These are phyloP conservation scores for Trisateles emortualis DNA, from an alignment of 2,888 invertebrate genomes.

Conservation along the genomic window DNA sequence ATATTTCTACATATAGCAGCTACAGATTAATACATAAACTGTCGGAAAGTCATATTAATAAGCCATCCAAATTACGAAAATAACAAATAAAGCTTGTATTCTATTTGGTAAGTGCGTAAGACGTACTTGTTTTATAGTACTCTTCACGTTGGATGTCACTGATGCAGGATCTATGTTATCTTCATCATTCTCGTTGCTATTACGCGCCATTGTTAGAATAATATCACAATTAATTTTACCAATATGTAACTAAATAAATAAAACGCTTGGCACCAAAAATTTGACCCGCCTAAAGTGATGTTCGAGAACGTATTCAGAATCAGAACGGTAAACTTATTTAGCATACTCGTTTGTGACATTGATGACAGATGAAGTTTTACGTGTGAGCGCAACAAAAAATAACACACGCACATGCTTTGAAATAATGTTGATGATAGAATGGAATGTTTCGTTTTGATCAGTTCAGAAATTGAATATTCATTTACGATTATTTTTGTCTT, in stretches of 20 bases:
- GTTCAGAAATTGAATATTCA: too few relatives aligned
- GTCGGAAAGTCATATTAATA: neutral
- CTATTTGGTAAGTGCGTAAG: conserved; percentile 3
- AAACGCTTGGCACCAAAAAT: conserved; percentile 1
- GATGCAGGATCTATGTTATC: conserved; percentile 71
- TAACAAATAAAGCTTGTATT: too few relatives aligned
- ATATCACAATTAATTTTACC: conserved; percentile 23
- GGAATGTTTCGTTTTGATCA: too few relatives aligned
- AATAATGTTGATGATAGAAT: too few relatives aligned
- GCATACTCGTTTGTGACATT: too few relatives aligned
- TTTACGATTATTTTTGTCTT: too few relatives aligned
- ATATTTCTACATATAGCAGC: too few relatives aligned
- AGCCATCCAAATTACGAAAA: too few relatives aligned
- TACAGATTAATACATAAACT: neutral
- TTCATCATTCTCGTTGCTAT: conserved; percentile 66
- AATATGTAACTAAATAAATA: conserved; percentile 18
- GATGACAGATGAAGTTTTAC: too few relatives aligned
- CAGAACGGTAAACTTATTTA: too few relatives aligned
- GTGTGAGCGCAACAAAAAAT: too few relatives aligned
- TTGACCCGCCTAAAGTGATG: neutral
- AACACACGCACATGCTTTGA: too few relatives aligned
- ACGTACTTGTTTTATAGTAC: conserved; percentile 69
- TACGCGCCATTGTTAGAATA: conserved; percentile 61
- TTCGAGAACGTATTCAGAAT: neutral
- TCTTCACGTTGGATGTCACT: conserved; percentile 69